Base-by-base conservation (phyloP, 2,888 invertebrate species). In the Anorthoa munda region DNA sequence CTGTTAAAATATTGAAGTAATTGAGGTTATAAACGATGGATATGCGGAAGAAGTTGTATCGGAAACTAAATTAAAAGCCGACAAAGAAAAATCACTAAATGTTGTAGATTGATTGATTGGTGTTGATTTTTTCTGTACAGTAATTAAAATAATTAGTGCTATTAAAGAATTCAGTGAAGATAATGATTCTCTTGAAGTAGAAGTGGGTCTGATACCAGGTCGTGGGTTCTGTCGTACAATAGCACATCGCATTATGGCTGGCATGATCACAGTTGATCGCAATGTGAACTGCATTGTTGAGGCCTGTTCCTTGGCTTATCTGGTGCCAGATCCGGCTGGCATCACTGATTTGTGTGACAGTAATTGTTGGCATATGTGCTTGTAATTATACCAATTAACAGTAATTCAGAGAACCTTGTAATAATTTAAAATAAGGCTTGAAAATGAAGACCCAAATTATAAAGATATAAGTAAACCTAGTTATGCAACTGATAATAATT, bases 221-320 rank as follows among this genome's bases (percentile, higher is more conserved):
- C 70, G 75, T 79, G 73, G 72, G 85, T 75, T 78, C 39, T 56
- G 58, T 31, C 56, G 60, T 66, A 81, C 80, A 82, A 82, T 82
- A 48, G 80, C 48, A 69, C 58, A 21, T 73, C 55, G 45, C 51
- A 60, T 75, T 58, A 55, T 21, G 17, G 48, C 31, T 63, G 51
- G 48, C 39, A 50, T 59, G 65, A 55, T 66, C 65, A 39, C 66
- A 4, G 63, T 46, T 68, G 73, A 56, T 63, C 72, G 45, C 63
- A 74, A 69, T 82, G 81, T 66, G 82, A 81, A 75, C 66, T 64
- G 59, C 74, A 81, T 81, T 81, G 81, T 81, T 77, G 64, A 56
- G 1, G 51, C 63, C 17, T 77, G 82, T 81, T 64, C 63, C 26
- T 64, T 39, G 55, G 82, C 59, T 78, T 82, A 81, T 81, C 83